Conservation (phyloP, 2,797 vertebrate genomes). For the Fringilla coelebs region DNA sequence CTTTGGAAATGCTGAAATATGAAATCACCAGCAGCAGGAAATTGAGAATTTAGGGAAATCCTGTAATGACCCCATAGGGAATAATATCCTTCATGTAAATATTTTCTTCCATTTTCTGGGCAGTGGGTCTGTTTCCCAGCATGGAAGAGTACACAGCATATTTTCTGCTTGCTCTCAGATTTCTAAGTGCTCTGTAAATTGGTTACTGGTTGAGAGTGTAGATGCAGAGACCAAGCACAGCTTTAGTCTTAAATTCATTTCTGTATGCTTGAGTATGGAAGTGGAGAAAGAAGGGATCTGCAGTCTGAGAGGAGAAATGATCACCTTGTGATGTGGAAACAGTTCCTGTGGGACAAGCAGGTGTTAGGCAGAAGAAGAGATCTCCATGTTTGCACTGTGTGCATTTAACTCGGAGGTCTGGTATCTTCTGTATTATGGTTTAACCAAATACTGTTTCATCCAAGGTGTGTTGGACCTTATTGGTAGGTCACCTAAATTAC, state of each 20-base stretch:
- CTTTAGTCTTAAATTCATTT: neutral
- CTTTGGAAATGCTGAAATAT: neutral
- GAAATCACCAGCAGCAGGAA: neutral
- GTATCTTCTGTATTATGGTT: neutral
- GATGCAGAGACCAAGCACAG: neutral
- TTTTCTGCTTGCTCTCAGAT: neutral
- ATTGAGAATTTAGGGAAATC: neutral
- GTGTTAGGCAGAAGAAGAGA: neutral
- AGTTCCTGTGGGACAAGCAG: neutral
- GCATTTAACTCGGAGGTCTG: neutral
- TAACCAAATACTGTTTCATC: neutral
- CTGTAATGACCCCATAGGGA: neutral
- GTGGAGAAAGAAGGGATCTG: neutral
- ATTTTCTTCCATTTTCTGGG: neutral
- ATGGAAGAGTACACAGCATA: accelerated
- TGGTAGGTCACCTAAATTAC: neutral
- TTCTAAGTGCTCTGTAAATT: neutral
- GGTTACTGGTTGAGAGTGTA: neutral
- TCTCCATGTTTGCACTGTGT: neutral
- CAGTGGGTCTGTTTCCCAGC: neutral
- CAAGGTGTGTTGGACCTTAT: neutral
- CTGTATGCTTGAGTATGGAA: accelerated
- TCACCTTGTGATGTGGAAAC: neutral
- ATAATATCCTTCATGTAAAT: neutral
- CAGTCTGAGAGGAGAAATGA: neutral